phyloP scores from a whole-genome alignment of 2,113 vertebrate species.

The Tragelaphus strepsiceros region DNA sequence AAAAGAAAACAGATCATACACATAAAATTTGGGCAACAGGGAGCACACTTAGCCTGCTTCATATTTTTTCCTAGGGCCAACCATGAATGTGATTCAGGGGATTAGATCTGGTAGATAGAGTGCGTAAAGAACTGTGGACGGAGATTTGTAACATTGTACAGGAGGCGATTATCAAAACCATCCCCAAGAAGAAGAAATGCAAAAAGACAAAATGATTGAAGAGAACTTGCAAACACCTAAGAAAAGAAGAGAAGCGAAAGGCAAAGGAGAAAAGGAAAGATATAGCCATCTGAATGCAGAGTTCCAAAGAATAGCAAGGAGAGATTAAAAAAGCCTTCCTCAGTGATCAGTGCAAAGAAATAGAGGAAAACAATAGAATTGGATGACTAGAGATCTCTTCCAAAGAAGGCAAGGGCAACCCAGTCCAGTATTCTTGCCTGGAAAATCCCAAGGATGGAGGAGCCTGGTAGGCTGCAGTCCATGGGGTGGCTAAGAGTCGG shows the following conservation, averaged over 20 bases:
- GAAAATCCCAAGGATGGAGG: no score
- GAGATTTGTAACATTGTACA: not conserved
- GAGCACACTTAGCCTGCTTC: not conserved
- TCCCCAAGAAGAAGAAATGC: not conserved
- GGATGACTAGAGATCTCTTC: not conserved
- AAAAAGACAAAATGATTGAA: not conserved
- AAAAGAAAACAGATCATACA: not conserved
- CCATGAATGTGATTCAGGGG: not conserved
- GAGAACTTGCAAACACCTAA: not conserved
- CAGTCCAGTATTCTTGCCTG: no score
- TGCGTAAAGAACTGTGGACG: fast-evolving
- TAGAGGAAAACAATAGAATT: not conserved
- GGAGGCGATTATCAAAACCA: not conserved
- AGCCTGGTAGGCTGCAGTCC: no score
- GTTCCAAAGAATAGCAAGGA: not conserved
- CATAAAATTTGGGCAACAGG: not conserved
- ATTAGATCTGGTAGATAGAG: not conserved
- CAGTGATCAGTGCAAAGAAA: not conserved
- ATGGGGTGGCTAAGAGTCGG: no score
- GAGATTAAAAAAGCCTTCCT: not conserved
- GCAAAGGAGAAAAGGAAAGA: not conserved
- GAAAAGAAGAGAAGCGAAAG: not conserved
- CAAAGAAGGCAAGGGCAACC: no score
- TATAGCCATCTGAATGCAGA: not conserved
- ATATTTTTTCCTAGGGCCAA: not conserved